Conservation (phyloP, 2,113 vertebrate genomes). For the Phalacrocorax aristotelis region DNA sequence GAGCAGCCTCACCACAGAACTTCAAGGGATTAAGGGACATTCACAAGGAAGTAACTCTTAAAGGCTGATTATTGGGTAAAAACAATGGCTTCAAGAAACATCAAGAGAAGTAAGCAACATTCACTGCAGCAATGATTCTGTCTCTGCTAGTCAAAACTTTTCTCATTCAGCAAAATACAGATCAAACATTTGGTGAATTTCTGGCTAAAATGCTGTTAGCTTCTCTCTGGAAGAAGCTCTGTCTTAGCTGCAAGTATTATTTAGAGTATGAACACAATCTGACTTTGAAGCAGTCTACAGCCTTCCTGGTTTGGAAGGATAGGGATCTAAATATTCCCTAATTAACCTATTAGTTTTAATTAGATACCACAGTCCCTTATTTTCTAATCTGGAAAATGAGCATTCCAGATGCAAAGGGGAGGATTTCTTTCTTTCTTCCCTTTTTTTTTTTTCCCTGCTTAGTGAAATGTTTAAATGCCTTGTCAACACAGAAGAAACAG, state of each 20-base stretch:
- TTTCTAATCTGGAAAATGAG: constrained; percentile 56
- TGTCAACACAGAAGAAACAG: constrained; percentile 72
- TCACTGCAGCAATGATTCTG: not conserved
- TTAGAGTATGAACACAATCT: not conserved
- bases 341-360: constrained; percentile 72
- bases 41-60: not conserved
- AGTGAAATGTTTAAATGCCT: constrained; percentile 70
- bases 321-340: constrained; percentile 62
- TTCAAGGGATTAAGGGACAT: not conserved
- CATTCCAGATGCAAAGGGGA: constrained; percentile 38
- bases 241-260: not conserved
- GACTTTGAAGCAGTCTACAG: constrained; percentile 8
- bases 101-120: not conserved
- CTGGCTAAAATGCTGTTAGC: not conserved
- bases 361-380: constrained; percentile 36
- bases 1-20: not conserved
- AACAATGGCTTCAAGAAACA: not conserved
- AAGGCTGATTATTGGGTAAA: not conserved
- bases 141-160: not conserved
- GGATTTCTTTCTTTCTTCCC: not conserved
- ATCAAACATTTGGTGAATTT: not conserved
- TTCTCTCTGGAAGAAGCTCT: not conserved
- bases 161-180: not conserved
- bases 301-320: not conserved
- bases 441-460: not conserved